Evolutionary conservation across 2,113 vertebrate species (phyloP).

Genomic region (Thunnus thynnus): DNA sequence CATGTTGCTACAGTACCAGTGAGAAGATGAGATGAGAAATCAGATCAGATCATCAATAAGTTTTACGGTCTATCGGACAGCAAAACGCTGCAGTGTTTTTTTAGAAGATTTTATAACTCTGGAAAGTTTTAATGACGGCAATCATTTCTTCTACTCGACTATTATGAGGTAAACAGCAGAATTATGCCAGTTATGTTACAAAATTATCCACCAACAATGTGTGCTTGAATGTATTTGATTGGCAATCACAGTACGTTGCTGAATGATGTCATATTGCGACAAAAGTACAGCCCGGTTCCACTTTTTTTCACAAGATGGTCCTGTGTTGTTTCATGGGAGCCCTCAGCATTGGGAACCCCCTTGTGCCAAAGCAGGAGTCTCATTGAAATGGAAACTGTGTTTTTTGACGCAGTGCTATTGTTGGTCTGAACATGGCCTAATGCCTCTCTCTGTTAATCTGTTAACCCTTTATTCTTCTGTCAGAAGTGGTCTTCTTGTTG

Average conservation of each 20-base stretch:
- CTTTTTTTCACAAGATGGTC: not conserved
- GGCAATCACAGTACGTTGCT: not conserved
- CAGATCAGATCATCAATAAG: too few relatives aligned
- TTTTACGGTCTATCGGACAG: too few relatives aligned
- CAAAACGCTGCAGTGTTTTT: not conserved
- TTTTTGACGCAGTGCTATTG: not conserved
- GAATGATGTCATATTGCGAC: not conserved
- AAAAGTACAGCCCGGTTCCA: not conserved
- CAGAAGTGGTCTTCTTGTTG: slow-evolving; percentile 15
- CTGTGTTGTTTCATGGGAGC: not conserved
- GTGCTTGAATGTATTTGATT: not conserved
- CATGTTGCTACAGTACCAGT: not conserved
- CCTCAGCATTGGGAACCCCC: not conserved
- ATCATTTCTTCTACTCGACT: not conserved
- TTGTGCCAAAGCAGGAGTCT: not conserved
- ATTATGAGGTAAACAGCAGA: not conserved
- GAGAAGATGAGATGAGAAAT: not conserved
- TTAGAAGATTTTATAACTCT: not conserved
- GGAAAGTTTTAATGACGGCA: not conserved
- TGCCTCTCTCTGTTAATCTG: slow-evolving; percentile 5
- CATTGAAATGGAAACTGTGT: not conserved
- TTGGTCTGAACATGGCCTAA: slow-evolving; percentile 12
- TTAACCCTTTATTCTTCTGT: slow-evolving; percentile 11
- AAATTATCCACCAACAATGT: not conserved
- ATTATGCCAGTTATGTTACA: not conserved